phyloP scores from a whole-genome alignment of 2,888 invertebrate genomes.

The Cryptocheilus praepositus region DNA sequence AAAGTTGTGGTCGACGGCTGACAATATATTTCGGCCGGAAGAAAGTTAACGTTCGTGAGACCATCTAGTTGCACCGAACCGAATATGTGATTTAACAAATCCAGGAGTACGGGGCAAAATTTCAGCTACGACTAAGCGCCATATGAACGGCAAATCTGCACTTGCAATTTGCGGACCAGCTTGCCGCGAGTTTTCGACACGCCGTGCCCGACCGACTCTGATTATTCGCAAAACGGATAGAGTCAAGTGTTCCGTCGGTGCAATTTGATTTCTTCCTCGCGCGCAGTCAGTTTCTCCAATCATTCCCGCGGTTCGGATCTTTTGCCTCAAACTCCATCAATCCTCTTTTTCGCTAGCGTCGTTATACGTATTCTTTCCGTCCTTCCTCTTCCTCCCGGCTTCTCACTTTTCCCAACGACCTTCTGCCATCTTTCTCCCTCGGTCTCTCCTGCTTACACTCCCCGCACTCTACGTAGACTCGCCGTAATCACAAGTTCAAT shows the following conservation, averaged over 20 bases:
- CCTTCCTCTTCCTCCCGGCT: not conserved
- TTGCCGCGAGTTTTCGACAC: not conserved
- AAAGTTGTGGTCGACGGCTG: too few species aligned
- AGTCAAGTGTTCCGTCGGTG: not conserved
- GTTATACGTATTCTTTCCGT: not conserved
- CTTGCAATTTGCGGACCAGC: constrained; percentile 7
- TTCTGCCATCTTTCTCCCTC: constrained; percentile 2
- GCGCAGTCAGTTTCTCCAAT: not conserved
- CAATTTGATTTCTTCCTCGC: constrained; percentile 17
- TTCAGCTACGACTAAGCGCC: constrained; percentile 20
- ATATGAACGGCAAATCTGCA: constrained; percentile 5
- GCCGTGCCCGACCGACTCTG: constrained; percentile 6
- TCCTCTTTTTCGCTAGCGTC: constrained; percentile 12
- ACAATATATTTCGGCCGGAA: too few species aligned
- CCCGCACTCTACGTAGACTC: constrained; percentile 11
- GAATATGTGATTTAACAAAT: not conserved
- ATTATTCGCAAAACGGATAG: constrained; percentile 16
- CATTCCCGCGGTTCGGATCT: not conserved
- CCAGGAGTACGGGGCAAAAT: constrained; percentile 3
- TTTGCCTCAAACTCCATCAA: constrained; percentile 15
- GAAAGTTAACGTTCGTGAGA: too few species aligned
- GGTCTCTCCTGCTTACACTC: not conserved
- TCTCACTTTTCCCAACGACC: not conserved
- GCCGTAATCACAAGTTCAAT: constrained; percentile 30
- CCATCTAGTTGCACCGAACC: too few species aligned